phyloP scores from a whole-genome alignment of 2,797 vertebrate species.

The Somateria mollissima region DNA sequence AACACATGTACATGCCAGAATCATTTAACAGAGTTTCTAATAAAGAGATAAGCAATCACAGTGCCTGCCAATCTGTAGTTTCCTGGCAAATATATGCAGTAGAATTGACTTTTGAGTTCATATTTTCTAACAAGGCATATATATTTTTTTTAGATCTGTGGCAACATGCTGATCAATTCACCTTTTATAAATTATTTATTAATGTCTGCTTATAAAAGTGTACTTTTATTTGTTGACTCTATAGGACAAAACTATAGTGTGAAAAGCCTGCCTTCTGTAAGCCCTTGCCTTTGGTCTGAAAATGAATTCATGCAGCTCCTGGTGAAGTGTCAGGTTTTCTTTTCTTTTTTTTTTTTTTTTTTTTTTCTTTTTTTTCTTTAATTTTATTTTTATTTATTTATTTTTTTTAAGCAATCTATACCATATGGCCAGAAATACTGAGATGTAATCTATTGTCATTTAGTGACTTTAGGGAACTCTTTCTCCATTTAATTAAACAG shows the following conservation, averaged over 20 bases:
- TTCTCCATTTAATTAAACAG: slow-evolving; percentile 17
- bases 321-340: background rate
- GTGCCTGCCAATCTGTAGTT: background rate
- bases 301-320: background rate
- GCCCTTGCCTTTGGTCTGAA: background rate
- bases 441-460: background rate
- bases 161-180: background rate
- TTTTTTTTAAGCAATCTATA: background rate
- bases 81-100: background rate
- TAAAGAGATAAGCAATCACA: background rate
- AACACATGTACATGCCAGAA: background rate
- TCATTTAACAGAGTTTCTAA: background rate
- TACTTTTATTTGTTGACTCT: background rate
- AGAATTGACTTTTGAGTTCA: background rate
- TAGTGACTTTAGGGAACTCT: background rate
- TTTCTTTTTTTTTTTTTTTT: background rate
- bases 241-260: background rate
- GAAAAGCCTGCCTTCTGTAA: background rate
- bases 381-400: too few relatives aligned
- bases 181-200: background rate
- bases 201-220: background rate
- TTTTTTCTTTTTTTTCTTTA: background rate
- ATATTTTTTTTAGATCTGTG: background rate
- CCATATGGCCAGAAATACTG: background rate
- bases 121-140: background rate